Evolutionary conservation across 2,113 vertebrate species (phyloP).

Genomic region (Probosciger aterrimus): DNA sequence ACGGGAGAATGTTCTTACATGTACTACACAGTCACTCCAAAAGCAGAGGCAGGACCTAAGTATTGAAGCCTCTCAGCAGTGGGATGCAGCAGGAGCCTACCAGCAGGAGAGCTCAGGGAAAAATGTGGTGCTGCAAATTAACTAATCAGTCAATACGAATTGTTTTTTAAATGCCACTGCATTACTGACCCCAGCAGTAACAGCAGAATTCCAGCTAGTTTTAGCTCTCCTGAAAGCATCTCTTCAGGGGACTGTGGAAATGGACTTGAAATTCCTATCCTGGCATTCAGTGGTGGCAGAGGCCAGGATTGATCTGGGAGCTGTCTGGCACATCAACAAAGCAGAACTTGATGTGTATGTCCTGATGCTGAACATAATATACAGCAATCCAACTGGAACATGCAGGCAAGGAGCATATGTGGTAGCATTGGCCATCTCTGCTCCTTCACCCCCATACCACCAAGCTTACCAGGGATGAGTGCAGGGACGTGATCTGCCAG

Average conservation of each 20-base stretch:
- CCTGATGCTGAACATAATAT: not conserved
- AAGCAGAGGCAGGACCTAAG: not conserved
- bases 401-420: accelerated
- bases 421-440: not conserved
- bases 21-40: not conserved
- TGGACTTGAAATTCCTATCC: not conserved
- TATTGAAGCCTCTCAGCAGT: not conserved
- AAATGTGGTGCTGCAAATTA: not conserved
- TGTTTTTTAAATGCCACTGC: not conserved
- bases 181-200: not conserved
- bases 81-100: not conserved
- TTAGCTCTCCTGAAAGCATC: not conserved
- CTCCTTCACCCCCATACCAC: not conserved
- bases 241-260: not conserved
- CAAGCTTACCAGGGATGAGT: constrained; percentile 82
- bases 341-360: not conserved
- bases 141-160: not conserved
- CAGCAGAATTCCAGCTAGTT: not conserved
- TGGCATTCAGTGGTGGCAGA: not conserved
- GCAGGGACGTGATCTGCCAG: constrained; percentile 85
- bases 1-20: not conserved
- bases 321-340: not conserved
- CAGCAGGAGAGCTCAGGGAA: not conserved
- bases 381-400: not conserved
- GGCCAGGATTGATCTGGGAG: not conserved